Evolutionary conservation across 2,113 vertebrate species (phyloP).

Genomic region (Lipophrys pholis): DNA sequence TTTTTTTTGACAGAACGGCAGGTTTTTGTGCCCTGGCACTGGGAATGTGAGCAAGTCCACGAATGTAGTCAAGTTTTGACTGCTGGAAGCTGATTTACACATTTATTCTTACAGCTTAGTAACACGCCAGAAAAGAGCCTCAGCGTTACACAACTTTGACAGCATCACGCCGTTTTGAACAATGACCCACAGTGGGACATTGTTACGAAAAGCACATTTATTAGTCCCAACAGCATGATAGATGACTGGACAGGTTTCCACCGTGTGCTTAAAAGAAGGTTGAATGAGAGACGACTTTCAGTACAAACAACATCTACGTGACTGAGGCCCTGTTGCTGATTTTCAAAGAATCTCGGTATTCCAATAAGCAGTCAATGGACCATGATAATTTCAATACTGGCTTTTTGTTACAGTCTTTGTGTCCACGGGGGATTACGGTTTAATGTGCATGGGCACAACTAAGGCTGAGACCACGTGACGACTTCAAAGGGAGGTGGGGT

Average conservation of each 20-base stretch:
- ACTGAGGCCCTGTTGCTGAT: slow-evolving; percentile 18
- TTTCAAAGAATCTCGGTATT: slow-evolving; percentile 29
- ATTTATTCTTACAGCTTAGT: slow-evolving; percentile 27
- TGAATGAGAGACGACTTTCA: slow-evolving; percentile 57
- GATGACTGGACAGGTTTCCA: slow-evolving; percentile 50
- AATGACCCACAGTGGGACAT: slow-evolving; percentile 58
- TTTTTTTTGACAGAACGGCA: no score
- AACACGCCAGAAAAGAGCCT: slow-evolving; percentile 29
- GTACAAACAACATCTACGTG: slow-evolving; percentile 46
- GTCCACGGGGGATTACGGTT: slow-evolving; percentile 62
- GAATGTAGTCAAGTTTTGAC: background rate
- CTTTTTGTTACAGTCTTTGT: slow-evolving; percentile 54
- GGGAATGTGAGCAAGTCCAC: no score
- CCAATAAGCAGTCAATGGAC: slow-evolving; percentile 7
- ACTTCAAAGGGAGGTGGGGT: slow-evolving; percentile 45
- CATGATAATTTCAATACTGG: slow-evolving; percentile 52
- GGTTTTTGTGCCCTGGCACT: no score
- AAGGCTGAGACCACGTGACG: slow-evolving; percentile 63
- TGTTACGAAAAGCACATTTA: slow-evolving; percentile 47
- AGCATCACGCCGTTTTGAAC: slow-evolving; percentile 49
- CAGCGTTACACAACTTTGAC: slow-evolving; percentile 33
- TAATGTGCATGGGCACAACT: slow-evolving; percentile 63
- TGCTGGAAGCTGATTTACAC: slow-evolving; percentile 14
- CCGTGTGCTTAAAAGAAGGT: slow-evolving; percentile 48
- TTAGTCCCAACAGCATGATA: slow-evolving; percentile 47